Conservation (phyloP, 2,113 vertebrate species). For the Nesoenas mayeri region DNA sequence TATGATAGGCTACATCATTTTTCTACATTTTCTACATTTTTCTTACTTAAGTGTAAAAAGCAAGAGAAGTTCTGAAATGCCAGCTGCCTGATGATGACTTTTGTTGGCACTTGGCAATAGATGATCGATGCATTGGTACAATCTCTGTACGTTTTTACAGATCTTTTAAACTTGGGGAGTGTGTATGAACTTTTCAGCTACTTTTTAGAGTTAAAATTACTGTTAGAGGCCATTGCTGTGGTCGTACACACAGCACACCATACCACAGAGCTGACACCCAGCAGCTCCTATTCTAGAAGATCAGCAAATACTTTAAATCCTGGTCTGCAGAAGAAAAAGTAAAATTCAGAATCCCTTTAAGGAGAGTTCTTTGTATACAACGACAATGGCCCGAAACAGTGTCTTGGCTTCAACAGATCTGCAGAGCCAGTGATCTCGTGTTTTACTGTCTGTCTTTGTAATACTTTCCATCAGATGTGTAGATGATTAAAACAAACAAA, state of each 20-base stretch:
- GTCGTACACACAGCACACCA: fast-evolving
- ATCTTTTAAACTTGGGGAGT: background rate
- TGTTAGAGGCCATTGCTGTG: background rate
- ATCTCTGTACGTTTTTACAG: background rate
- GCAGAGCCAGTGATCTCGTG: background rate
- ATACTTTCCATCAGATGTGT: background rate
- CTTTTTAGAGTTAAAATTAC: background rate
- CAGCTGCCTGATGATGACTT: background rate
- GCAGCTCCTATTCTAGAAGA: background rate
- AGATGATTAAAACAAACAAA: background rate
- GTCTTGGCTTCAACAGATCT: background rate
- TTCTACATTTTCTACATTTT: too few species aligned
- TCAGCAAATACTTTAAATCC: background rate
- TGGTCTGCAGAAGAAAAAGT: background rate
- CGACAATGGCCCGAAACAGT: fast-evolving
- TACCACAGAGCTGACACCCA: too few species aligned
- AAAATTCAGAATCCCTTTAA: background rate
- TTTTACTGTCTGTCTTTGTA: background rate
- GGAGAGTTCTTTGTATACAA: background rate
- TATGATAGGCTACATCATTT: too few species aligned
- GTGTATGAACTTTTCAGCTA: background rate
- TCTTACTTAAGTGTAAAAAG: background rate
- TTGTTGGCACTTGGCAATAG: background rate
- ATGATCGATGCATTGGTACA: too few species aligned
- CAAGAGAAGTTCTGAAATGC: background rate